Percentiles rank a stretch among this genome's conserved stretches.
Conservation (phyloP, 1,140 invertebrate genomes). For the Ceratina calcarata region DNA sequence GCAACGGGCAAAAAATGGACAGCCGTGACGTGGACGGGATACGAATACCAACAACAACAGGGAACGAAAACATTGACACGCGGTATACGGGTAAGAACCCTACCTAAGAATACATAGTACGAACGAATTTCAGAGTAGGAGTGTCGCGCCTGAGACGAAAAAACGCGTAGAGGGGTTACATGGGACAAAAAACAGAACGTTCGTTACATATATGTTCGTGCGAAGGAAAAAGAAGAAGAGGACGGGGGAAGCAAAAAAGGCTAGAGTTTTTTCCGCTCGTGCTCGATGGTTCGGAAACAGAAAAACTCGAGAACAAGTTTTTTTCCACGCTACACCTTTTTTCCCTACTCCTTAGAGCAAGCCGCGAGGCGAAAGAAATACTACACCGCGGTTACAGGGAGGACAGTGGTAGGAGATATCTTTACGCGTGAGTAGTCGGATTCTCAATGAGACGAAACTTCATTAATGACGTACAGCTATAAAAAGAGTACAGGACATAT, state of each 20-base stretch:
- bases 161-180: not conserved
- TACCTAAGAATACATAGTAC: constrained; percentile 5
- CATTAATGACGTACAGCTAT: too few species aligned
- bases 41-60: constrained; percentile 39
- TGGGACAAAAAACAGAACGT: not conserved
- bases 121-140: not conserved
- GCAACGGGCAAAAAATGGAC: constrained; percentile 60
- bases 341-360: not conserved
- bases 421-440: not conserved
- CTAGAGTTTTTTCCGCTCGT: not conserved
- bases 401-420: not conserved
- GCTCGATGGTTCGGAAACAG: constrained; percentile 6
- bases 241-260: too few species aligned
- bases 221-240: not conserved
- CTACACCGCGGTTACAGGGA: not conserved
- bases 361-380: not conserved
- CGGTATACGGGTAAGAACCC: not conserved
- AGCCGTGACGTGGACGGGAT: constrained; percentile 52
- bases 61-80: constrained; percentile 35
- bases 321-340: not conserved
- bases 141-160: constrained; percentile 5
- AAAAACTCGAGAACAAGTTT: constrained; percentile 13
- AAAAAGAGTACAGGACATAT: too few species aligned
- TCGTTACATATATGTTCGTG: not conserved
- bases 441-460: not conserved